These are phyloP conservation scores for Percina caprodes DNA, from an alignment of 2,113 vertebrate species.

Conservation along the genomic window DNA sequence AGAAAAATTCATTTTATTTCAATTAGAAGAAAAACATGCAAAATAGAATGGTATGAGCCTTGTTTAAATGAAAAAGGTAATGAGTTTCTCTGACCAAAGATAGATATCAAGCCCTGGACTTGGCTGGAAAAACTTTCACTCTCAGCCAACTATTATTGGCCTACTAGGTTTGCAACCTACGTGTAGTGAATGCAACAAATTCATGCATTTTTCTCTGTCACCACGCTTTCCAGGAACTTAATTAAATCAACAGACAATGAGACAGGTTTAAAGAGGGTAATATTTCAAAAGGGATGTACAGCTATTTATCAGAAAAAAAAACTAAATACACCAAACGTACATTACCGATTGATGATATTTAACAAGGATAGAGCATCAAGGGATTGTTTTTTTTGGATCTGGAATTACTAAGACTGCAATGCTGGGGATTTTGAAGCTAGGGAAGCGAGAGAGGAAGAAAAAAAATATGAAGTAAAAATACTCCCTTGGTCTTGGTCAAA, in stretches of 20 bases:
- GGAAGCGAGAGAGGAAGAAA: neutral
- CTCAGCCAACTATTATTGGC: neutral
- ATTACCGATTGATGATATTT: neutral
- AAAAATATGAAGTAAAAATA: conserved; percentile 33
- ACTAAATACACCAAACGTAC: neutral
- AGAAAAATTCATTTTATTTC: neutral
- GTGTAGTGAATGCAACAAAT: neutral
- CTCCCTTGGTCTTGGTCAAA: conserved; percentile 59
- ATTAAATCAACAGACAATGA: conserved; percentile 1
- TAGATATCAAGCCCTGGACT: neutral
- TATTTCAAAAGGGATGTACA: neutral
- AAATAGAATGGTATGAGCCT: neutral
- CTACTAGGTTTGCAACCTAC: neutral
- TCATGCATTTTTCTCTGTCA: neutral
- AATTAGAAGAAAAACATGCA: neutral
- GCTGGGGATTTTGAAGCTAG: neutral
- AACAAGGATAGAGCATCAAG: neutral
- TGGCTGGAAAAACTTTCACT: neutral
- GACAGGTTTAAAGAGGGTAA: neutral
- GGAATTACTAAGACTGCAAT: neutral
- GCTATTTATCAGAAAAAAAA: neutral
- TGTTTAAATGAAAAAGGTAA: neutral
- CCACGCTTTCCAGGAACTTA: neutral
- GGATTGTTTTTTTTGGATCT: neutral
- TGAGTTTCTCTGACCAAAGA: neutral